Evolutionary conservation across 2,797 vertebrate genomes (phyloP).

Genomic region (Rhinichthys osculus): DNA sequence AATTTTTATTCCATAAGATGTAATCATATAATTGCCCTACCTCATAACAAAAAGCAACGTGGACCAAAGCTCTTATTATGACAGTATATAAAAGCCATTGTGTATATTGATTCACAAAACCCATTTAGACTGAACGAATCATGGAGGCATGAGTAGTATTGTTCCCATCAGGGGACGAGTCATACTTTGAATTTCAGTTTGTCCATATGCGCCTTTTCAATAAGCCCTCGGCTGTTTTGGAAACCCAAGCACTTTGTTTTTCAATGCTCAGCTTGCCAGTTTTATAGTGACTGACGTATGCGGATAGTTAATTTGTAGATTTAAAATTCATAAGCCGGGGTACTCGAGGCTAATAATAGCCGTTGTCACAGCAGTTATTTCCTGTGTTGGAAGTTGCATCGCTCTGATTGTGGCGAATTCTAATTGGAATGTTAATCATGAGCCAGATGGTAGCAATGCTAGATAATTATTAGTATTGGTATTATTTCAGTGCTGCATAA

Average conservation of each 20-base stretch:
- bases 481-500: constrained; percentile 63
- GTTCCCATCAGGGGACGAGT: constrained; percentile 13
- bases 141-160: neutral
- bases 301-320: constrained; percentile 47
- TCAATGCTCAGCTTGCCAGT: constrained; percentile 6
- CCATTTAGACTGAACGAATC: constrained; percentile 37
- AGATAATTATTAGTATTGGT: constrained; percentile 68
- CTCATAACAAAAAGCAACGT: constrained; percentile 15
- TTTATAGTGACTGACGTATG: constrained; percentile 47
- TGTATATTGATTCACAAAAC: constrained; percentile 42
- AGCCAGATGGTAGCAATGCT: constrained; percentile 72
- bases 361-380: constrained; percentile 65
- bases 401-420: constrained; percentile 69
- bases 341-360: constrained; percentile 61
- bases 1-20: neutral
- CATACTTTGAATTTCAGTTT: constrained; percentile 29
- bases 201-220: constrained; percentile 16
- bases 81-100: constrained; percentile 12
- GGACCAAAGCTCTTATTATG: constrained; percentile 15
- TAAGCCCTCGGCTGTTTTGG: constrained; percentile 2
- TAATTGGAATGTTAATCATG: constrained; percentile 75
- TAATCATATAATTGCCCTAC: constrained; percentile 26
- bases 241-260: constrained; percentile 19
- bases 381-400: constrained; percentile 63
- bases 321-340: constrained; percentile 55